Conservation (phyloP, 2,113 vertebrate species). For the Triplophysa dalaica region DNA sequence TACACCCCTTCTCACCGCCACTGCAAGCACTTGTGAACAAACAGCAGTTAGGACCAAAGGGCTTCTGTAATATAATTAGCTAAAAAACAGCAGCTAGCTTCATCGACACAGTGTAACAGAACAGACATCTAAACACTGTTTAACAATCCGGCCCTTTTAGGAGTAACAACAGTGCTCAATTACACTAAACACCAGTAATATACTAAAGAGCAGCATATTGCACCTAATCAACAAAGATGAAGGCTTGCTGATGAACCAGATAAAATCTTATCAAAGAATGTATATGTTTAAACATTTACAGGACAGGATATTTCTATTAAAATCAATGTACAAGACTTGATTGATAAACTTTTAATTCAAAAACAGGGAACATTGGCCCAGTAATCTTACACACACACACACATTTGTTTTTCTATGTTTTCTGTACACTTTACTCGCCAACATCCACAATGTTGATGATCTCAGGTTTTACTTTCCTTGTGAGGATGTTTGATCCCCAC, state of each 20-base stretch:
- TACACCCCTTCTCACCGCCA: neutral
- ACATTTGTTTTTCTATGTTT: no score
- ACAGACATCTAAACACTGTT: constrained; percentile 4
- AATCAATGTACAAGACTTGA: neutral
- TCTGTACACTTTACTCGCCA: no score
- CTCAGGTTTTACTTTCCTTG: no score
- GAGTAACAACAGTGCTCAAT: neutral
- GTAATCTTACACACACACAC: neutral
- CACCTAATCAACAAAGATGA: constrained; percentile 21
- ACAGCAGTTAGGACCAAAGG: neutral
- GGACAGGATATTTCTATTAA: constrained; percentile 16
- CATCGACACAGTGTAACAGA: neutral
- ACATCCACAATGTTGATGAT: neutral
- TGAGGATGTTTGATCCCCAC: neutral
- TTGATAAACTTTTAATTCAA: neutral
- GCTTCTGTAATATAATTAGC: constrained; percentile 2
- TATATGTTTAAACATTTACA: constrained; percentile 34
- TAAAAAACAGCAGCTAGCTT: neutral
- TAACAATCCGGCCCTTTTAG: neutral
- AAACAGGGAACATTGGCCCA: constrained; percentile 1
- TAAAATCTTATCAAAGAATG: neutral
- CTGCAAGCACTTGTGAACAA: neutral
- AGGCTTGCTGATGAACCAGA: neutral
- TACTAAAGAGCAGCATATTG: constrained; percentile 2
- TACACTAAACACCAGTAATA: constrained; percentile 14